Evolutionary conservation across 2,888 invertebrate genomes (phyloP), one percentile per base, ranked within the genome.

Genomic region (Lepidonotus clava): DNA sequence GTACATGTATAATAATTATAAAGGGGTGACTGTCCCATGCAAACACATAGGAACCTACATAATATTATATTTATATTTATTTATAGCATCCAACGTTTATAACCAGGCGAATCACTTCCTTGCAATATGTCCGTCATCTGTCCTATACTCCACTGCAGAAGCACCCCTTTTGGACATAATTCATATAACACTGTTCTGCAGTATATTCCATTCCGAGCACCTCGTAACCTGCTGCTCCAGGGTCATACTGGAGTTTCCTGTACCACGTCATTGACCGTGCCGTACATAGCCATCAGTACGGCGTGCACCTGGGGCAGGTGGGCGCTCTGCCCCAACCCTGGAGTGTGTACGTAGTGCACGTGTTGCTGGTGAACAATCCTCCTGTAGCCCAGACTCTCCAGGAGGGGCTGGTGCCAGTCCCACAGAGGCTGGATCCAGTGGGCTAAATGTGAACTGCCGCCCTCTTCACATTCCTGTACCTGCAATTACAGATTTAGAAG

Each of bases 351-450:
- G 67, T 61, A 84, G 61, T 38, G 51, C 36, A 84, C 38, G 36
- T 51, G 84, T 40, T 84, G 84, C 4, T 41, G 61, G 61, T 66
- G 38, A 28, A 40, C 36, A 24, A 66, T 36, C 84, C 56, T 83
- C 83, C 56, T 83, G 83, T 36, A 83, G 14, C 83, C 83, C n/a
- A 83, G 83, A 14, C n/a, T 34, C 56, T 83, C 83, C 56, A 83
- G 56, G 18, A 83, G 56, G n/a, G 41, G 46, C 36, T 56, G 53
- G 53, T 83, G 83, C 34, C 51, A 38, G 32, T 56, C 53, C 83
- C 83, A 83, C 53, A 83, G 18, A 21, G 53, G 83, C 14, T 83
- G 83, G 51, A 83, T 8, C 36, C 53, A 24, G 38, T 56, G 53
- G 24, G 53, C 38, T 1, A 56, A 56, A 5, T 56, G 53, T 14